These are phyloP conservation scores for Diabrotica virgifera DNA, from an alignment of 1,140 invertebrate genomes.

Conservation along the genomic window DNA sequence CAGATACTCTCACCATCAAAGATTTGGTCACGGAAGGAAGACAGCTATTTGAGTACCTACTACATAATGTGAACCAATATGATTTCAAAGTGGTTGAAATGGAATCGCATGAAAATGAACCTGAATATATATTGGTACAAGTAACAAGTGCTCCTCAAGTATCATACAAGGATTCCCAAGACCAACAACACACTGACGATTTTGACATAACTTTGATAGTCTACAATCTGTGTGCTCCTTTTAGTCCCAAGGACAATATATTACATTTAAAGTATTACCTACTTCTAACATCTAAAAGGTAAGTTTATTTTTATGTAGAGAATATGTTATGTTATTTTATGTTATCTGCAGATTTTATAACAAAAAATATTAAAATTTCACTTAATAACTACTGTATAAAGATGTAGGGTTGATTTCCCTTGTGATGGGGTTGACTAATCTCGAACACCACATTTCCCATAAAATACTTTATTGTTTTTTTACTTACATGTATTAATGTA, in stretches of 20 bases:
- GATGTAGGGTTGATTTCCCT: too few species aligned
- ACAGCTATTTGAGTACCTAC: conserved; percentile 71
- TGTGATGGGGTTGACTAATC: too few species aligned
- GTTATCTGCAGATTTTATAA: too few species aligned
- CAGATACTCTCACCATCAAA: conserved; percentile 59
- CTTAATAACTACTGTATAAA: too few species aligned
- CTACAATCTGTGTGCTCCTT: conserved; percentile 53
- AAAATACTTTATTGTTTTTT: too few species aligned
- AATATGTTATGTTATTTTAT: too few species aligned
- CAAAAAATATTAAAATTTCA: too few species aligned
- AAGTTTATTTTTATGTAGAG: conserved; percentile 8
- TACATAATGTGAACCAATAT: conserved; percentile 68
- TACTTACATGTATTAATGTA: too few species aligned
- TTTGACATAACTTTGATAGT: conserved; percentile 71
- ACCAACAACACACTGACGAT: conserved; percentile 62
- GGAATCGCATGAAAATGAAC: conserved; percentile 52
- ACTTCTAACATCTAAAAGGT: conserved; percentile 63
- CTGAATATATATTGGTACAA: conserved; percentile 63
- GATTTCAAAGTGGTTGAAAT: conserved; percentile 68
- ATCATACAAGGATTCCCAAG: conserved; percentile 61
- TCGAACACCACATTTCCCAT: too few species aligned
- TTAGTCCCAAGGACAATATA: conserved; percentile 48
- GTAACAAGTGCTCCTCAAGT: conserved; percentile 56
- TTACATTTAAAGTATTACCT: conserved; percentile 72
- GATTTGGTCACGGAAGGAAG: conserved; percentile 63